Conservation (phyloP, 2,797 vertebrate genomes). For the Leptodactylus fallax region DNA sequence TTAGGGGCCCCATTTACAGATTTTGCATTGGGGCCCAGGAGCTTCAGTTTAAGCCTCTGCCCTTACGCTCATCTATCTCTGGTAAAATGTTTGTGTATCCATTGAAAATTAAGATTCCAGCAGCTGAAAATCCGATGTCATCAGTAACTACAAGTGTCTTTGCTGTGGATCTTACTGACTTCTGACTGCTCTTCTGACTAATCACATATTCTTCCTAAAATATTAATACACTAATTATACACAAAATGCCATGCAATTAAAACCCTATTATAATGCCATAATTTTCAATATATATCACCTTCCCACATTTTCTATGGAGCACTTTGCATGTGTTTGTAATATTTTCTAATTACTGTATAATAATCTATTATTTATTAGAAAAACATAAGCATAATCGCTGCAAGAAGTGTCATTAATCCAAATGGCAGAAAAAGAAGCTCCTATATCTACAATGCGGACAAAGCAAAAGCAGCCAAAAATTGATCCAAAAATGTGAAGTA, state of each 20-base stretch:
- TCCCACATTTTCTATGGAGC: neutral
- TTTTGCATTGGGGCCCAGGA: too few relatives aligned
- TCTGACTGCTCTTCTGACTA: too few relatives aligned
- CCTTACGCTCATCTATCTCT: too few relatives aligned
- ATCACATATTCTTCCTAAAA: neutral
- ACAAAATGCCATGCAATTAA: constrained; percentile 1
- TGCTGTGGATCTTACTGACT: neutral
- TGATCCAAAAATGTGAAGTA: neutral
- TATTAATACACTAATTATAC: neutral
- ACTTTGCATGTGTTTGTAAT: neutral
- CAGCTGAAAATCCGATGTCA: neutral
- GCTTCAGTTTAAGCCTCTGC: too few relatives aligned
- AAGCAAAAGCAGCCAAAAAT: neutral
- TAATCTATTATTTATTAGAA: neutral
- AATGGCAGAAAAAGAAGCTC: neutral
- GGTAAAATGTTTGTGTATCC: too few relatives aligned
- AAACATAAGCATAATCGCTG: neutral
- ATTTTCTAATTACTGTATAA: neutral
- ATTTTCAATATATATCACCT: neutral
- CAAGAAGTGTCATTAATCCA: neutral
- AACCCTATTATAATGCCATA: neutral
- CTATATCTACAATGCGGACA: neutral
- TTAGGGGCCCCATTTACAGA: too few relatives aligned
- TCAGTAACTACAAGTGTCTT: neutral
- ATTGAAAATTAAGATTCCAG: too few relatives aligned